Base-by-base conservation (phyloP, 2,888 invertebrate species). In the Acleris emargana region DNA sequence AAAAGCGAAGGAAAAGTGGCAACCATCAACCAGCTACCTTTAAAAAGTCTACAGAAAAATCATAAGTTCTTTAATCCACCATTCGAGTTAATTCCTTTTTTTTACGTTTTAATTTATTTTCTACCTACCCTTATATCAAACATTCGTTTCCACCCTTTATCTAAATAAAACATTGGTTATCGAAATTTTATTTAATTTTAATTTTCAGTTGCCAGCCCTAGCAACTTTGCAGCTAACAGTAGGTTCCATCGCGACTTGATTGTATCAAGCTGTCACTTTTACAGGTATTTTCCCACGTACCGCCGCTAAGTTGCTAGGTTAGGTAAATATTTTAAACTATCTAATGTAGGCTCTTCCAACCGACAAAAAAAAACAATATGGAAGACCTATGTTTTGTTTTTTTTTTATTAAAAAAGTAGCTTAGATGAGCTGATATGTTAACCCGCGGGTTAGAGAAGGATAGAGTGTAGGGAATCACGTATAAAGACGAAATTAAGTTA, bases 51-150 rank as follows among this genome's bases (percentile, higher is more conserved):
- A 68, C 28, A 64, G 47, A 18, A 50, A 64, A 55, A 51, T 58
- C 63, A 58, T 58, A 63, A 57, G 25, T 22, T 43, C 50, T 42
- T 59, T 54, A 55, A 49, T 50, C 59, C 64, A 20, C 16, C 59
- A 38, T 28, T 42, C 49, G 16, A 28, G 16, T 38, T 64, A 57
- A 55, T 18, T 60, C 58, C 38, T 9, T 67, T 28, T 67, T 74
- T 72, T 78, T 47, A 58, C 53, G 53, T 59, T 57, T 25, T 76
- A 78, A 79, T 86, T 87, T 86, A 84, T 84, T 87, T 69, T 71
- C 89, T 89, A 89, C 76, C 89, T 89, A 89, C 84, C 71, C 75
- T 82, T 87, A 81, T 78, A 73, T 72, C 77, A 67, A 79, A 79
- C 69, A 68, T 78, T 77, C 67, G 68, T 74, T 77, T 72, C 73